These are phyloP conservation scores for Molossus molossus DNA, from an alignment of 2,797 vertebrate genomes.

Conservation along the genomic window DNA sequence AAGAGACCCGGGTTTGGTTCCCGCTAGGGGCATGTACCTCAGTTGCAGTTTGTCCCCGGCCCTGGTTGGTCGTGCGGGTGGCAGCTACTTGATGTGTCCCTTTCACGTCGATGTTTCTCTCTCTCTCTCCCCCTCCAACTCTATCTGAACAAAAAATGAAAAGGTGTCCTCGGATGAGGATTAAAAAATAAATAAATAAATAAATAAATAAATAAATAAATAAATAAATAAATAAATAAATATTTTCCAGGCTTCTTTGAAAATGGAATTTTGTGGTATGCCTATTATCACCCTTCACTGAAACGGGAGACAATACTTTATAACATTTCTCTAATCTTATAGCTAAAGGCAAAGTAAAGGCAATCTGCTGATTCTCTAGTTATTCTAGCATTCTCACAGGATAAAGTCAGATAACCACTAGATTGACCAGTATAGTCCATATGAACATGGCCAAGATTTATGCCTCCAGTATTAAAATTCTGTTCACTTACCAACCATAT, in stretches of 20 bases:
- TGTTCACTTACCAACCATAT: conserved; percentile 22
- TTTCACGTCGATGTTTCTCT: too few relatives aligned
- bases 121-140: too few relatives aligned
- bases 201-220: neutral
- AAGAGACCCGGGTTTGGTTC: too few relatives aligned
- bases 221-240: too few relatives aligned
- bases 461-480: neutral
- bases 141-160: too few relatives aligned
- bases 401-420: conserved; percentile 7
- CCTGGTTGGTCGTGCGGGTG: too few relatives aligned
- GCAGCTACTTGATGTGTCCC: too few relatives aligned
- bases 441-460: neutral
- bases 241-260: conserved; percentile 32
- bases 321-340: conserved; percentile 8
- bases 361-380: neutral
- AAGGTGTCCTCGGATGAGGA: too few relatives aligned
- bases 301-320: conserved; percentile 8
- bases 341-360: neutral
- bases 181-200: too few relatives aligned
- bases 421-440: neutral
- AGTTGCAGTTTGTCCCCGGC: too few relatives aligned
- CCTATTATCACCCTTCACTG: neutral
- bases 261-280: neutral
- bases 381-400: neutral
- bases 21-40: too few relatives aligned